Base-by-base conservation (phyloP, 2,113 vertebrate genomes). In the Apodemus speciosus region DNA sequence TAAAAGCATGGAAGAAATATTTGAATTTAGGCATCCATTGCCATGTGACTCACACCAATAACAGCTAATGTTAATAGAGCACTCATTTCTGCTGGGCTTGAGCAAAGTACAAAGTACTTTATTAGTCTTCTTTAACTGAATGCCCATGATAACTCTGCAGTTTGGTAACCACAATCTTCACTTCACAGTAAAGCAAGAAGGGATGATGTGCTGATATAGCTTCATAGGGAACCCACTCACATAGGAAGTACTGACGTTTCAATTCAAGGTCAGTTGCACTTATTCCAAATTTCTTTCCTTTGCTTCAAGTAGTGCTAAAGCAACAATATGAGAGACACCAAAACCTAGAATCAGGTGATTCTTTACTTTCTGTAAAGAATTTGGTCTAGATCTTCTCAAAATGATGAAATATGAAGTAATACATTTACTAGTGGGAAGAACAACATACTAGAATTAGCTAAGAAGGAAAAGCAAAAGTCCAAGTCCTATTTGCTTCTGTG, bases 1-100 rank as follows among this genome's bases (percentile, higher is more conserved):
- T 88, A 62, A n/a, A 94, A 92, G 2, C 64, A 73, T 77, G 40
- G 21, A 88, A 86, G 3, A 23, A 32, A 93, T 56, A 90, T 72
- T 40, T 81, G 35, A 93, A 95, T 88, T 25, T 38, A 53, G n/a
- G 53, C 35, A 86, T 73, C 40, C 40, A 66, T 94, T 94, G 84
- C 14, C 64, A 40, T 56, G n/a, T 69, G 25, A 62, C 40, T 94
- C 43, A 91, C n/a, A 66, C 27, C 75, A 91, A 79, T 71, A 88
- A 92, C 15, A 89, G 58, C 25, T 88, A 72, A 68, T 0, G 9
- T 91, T 92, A 86, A 79, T 13, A 81, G 73, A 81, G 20, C 43
- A 85, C 66, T 88, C 53, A 94, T 73, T 85, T 71, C 49, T 79
- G 51, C 32, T 68, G 56, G 20, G 15, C 15, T 73, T 64, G 3